Evolutionary conservation across 2,113 vertebrate species (phyloP).

Genomic region (Lycocorax pyrrhopterus): DNA sequence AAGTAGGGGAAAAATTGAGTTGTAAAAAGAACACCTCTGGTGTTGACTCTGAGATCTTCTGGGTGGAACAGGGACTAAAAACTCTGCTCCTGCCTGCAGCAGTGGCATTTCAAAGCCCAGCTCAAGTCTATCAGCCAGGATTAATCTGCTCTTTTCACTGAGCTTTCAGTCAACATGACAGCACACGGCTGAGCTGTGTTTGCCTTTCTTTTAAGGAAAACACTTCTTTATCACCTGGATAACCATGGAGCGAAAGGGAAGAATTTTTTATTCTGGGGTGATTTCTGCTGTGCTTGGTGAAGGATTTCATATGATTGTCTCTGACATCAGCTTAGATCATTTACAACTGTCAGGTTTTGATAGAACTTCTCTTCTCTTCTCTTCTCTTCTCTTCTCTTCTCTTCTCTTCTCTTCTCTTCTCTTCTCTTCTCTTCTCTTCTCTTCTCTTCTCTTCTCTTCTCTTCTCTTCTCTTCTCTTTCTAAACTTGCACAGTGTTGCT

Average conservation of each 20-base stretch:
- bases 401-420: too few species aligned
- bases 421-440: too few species aligned
- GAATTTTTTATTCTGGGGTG: not conserved
- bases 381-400: too few species aligned
- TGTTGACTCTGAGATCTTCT: not conserved
- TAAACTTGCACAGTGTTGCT: not conserved
- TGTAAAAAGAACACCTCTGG: accelerated
- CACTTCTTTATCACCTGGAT: not conserved
- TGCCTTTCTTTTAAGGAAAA: not conserved
- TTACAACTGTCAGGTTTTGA: not conserved
- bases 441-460: too few species aligned
- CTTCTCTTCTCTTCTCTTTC: too few species aligned
- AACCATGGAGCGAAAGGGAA: not conserved
- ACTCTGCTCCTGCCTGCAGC: not conserved
- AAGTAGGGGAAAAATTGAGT: not conserved
- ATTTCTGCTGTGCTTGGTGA: not conserved
- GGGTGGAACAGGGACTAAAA: too few species aligned
- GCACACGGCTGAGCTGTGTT: not conserved
- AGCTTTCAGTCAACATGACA: not conserved
- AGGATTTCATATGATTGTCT: not conserved
- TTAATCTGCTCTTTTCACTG: not conserved
- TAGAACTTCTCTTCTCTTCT: not conserved
- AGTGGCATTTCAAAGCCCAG: not conserved
- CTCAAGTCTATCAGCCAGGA: not conserved
- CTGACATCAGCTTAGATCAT: not conserved